These are phyloP conservation scores for Aricia artaxerxes DNA, from an alignment of 2,888 invertebrate genomes.

Conservation along the genomic window DNA sequence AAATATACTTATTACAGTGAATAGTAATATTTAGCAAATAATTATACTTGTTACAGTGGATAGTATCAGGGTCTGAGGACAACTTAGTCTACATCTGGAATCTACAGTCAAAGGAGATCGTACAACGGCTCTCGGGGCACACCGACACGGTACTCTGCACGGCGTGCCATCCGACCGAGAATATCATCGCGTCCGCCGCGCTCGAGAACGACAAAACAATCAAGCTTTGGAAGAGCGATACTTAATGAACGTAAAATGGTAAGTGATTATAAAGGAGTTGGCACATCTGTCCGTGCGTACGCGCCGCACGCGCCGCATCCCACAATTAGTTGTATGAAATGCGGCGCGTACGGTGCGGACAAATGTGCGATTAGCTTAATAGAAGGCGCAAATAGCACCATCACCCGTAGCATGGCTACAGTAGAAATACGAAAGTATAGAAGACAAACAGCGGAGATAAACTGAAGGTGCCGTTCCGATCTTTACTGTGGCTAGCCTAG, in stretches of 20 bases:
- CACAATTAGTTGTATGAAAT: too few species aligned
- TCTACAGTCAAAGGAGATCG: slow-evolving; percentile 99
- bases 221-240: slow-evolving; percentile 99
- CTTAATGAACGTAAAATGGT: slow-evolving; percentile 73
- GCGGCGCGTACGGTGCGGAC: too few species aligned
- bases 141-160: slow-evolving; percentile 98
- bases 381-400: too few species aligned
- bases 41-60: slow-evolving; percentile 86
- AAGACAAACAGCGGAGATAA: too few species aligned
- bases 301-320: too few species aligned
- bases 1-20: slow-evolving; percentile 84
- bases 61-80: slow-evolving; percentile 99
- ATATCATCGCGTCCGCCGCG: slow-evolving; percentile 99
- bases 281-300: too few species aligned
- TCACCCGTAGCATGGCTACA: too few species aligned
- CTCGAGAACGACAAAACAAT: slow-evolving; percentile 99
- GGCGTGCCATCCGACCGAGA: slow-evolving; percentile 99
- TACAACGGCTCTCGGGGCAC: slow-evolving; percentile 98
- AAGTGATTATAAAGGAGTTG: slow-evolving; percentile 28
- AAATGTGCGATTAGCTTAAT: too few species aligned
- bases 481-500: too few species aligned
- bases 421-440: too few species aligned
- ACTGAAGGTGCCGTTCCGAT: too few species aligned
- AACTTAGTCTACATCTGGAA: slow-evolving; percentile 99
- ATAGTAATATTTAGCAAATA: slow-evolving; percentile 84